Percentiles rank a stretch among this genome's conserved stretches.
Evolutionary conservation across 2,888 invertebrate species (phyloP).

Genomic region (Scaptomyza cyrtandrae): DNA sequence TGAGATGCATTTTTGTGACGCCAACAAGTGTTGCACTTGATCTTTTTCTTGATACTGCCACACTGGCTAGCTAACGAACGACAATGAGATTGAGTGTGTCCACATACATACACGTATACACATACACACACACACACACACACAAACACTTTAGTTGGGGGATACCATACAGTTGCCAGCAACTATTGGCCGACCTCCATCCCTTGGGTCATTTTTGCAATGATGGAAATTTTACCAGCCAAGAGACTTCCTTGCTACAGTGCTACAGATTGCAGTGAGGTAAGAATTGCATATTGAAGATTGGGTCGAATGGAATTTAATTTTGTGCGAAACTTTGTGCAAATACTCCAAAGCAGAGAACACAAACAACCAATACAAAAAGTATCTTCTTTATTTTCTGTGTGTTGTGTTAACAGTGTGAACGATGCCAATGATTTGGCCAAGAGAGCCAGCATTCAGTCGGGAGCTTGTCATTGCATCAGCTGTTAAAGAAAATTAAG

Average conservation of each 20-base stretch:
- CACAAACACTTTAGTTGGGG: neutral
- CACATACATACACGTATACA: neutral
- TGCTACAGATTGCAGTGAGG: constrained; percentile 41
- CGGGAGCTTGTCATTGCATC: constrained; percentile 50
- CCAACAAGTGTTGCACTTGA: constrained; percentile 80
- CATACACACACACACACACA: neutral
- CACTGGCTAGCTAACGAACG: constrained; percentile 25
- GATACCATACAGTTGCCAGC: constrained; percentile 14
- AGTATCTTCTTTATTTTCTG: constrained; percentile 19
- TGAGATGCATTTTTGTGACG: constrained; percentile 69
- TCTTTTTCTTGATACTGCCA: constrained; percentile 67
- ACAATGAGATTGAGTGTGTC: constrained; percentile 57
- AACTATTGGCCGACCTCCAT: neutral
- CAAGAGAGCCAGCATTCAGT: constrained; percentile 39
- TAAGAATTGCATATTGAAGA: constrained; percentile 58
- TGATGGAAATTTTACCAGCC: constrained; percentile 48
- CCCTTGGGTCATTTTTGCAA: constrained; percentile 26
- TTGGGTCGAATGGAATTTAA: constrained; percentile 66
- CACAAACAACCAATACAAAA: constrained; percentile 12
- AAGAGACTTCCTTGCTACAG: constrained; percentile 25
- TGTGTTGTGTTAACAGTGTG: constrained; percentile 47
- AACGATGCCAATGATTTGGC: constrained; percentile 35
- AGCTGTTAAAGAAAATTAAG: constrained; percentile 34
- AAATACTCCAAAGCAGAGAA: constrained; percentile 38
- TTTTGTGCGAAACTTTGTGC: constrained; percentile 69